Percentiles rank a stretch among this genome's conserved stretches.
These are phyloP conservation scores for Cephalopterus ornatus DNA, from an alignment of 2,113 vertebrate species.

Conservation along the genomic window DNA sequence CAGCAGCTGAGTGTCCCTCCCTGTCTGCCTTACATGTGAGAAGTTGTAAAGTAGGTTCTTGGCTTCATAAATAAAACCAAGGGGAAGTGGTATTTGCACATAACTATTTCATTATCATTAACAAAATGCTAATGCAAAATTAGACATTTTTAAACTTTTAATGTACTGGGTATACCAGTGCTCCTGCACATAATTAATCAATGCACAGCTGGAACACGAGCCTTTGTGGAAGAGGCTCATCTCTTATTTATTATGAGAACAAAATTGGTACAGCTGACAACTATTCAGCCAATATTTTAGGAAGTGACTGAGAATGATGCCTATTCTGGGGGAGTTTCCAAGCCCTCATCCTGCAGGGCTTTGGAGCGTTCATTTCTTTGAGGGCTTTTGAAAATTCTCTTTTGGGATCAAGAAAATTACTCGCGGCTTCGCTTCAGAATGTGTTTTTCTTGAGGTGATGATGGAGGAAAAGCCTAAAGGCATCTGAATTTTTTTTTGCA, in stretches of 20 bases:
- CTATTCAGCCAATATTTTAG: neutral
- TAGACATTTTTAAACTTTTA: neutral
- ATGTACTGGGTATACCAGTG: neutral
- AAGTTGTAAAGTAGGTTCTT: neutral
- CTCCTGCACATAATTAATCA: neutral
- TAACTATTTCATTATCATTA: neutral
- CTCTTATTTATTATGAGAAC: neutral
- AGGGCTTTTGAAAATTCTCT: neutral
- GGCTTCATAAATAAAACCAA: neutral
- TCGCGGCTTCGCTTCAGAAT: neutral
- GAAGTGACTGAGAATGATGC: neutral
- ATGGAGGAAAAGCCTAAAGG: neutral
- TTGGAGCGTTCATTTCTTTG: neutral
- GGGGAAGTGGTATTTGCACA: neutral
- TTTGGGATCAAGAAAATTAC: neutral
- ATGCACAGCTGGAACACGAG: neutral
- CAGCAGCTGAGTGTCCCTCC: neutral
- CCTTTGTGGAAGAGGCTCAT: neutral
- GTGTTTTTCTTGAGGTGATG: neutral
- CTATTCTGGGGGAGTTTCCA: neutral
- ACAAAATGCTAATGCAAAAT: neutral
- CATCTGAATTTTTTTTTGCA: constrained; percentile 52
- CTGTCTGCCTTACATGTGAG: neutral
- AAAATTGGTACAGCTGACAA: neutral
- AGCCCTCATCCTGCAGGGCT: neutral